These are phyloP conservation scores for Drosophila truncata DNA, from an alignment of 1,140 invertebrate genomes.

Conservation along the genomic window DNA sequence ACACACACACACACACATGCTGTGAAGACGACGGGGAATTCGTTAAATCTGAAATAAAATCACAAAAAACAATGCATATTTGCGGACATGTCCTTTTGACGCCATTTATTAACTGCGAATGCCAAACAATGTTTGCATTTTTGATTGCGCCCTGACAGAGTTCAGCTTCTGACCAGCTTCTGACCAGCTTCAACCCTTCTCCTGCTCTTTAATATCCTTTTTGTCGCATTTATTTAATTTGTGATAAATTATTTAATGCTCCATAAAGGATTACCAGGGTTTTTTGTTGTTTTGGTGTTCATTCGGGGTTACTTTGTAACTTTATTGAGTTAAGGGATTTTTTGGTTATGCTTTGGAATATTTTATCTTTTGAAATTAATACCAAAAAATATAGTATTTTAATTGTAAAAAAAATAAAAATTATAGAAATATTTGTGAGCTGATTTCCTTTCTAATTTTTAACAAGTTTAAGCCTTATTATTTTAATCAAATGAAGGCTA, in stretches of 20 bases:
- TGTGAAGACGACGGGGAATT: slow-evolving; percentile 36
- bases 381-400: not conserved
- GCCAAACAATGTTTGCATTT: slow-evolving; percentile 59
- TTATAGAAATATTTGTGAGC: not conserved
- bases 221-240: slow-evolving; percentile 42
- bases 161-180: not conserved
- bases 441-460: not conserved
- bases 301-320: not conserved
- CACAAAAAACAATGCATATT: slow-evolving; percentile 40
- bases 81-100: slow-evolving; percentile 44
- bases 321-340: not conserved
- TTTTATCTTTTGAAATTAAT: not conserved
- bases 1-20: slow-evolving; percentile 4
- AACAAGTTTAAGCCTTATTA: not conserved
- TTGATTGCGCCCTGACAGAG: slow-evolving; percentile 39
- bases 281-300: too few relatives aligned
- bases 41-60: slow-evolving; percentile 58
- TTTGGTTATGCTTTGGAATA: too few relatives aligned
- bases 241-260: slow-evolving; percentile 34
- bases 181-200: not conserved
- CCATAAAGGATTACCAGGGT: slow-evolving; percentile 5
- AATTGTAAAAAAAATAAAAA: not conserved
- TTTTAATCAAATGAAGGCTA: not conserved
- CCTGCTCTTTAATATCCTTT: not conserved
- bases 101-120: slow-evolving; percentile 63